phyloP scores from a whole-genome alignment of 2,888 invertebrate species.

The Eilema sororculum region DNA sequence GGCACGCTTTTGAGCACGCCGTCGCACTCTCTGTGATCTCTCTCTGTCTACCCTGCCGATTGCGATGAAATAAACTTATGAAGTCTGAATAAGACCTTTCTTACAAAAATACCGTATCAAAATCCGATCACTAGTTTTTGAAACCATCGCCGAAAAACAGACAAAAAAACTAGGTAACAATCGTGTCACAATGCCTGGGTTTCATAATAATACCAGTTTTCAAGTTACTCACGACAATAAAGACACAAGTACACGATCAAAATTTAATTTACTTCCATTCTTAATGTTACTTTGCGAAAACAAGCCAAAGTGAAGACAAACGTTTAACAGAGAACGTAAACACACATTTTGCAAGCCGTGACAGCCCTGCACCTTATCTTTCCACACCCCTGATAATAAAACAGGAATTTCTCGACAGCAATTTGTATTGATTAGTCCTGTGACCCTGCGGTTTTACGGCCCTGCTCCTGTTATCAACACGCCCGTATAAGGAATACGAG shows the following conservation, averaged over 20 bases:
- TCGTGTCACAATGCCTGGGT: too few species aligned
- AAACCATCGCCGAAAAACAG: too few species aligned
- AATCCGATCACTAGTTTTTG: too few species aligned
- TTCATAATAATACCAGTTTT: too few species aligned
- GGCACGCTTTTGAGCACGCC: too few species aligned
- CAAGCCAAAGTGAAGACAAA: not conserved
- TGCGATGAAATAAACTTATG: too few species aligned
- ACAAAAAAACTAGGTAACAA: too few species aligned
- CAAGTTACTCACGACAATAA: not conserved
- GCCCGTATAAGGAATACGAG: slow-evolving; percentile 30
- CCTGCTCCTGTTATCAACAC: slow-evolving; percentile 37
- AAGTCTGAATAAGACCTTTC: too few species aligned
- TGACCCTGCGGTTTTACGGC: too few species aligned
- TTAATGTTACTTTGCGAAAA: not conserved
- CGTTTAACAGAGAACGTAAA: not conserved
- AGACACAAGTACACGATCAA: not conserved
- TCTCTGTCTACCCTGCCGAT: too few species aligned
- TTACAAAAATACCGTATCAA: too few species aligned
- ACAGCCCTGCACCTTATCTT: slow-evolving; percentile 65
- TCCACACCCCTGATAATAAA: slow-evolving; percentile 73
- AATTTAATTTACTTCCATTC: not conserved
- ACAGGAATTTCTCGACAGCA: slow-evolving; percentile 42
- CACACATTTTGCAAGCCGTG: slow-evolving; percentile 29
- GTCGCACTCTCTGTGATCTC: too few species aligned
- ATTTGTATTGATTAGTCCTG: slow-evolving; percentile 42